Conservation (phyloP, 2,888 invertebrate genomes). For the Clepsis dumicolana region DNA sequence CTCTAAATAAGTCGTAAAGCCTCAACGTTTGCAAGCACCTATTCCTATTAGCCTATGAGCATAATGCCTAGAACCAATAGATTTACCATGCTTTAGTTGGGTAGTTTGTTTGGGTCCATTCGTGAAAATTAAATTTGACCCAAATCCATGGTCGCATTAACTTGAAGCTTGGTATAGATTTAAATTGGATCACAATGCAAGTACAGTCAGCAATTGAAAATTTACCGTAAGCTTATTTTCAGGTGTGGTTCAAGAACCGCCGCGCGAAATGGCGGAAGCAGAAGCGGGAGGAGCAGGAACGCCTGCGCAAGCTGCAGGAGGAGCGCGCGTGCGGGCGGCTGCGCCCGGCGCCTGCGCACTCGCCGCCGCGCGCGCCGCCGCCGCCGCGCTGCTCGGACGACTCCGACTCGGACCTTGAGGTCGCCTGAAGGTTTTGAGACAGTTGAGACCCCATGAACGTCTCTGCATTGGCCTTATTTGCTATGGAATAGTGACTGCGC, state of each 20-base stretch:
- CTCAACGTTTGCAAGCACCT: too few relatives aligned
- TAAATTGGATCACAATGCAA: too few relatives aligned
- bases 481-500: not conserved
- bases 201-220: too few relatives aligned
- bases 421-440: slow-evolving; percentile 90
- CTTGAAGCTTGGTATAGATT: too few relatives aligned
- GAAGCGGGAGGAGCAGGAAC: slow-evolving; percentile 95
- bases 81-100: too few relatives aligned
- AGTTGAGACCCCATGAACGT: slow-evolving; percentile 1
- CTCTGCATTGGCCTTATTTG: not conserved
- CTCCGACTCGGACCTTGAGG: slow-evolving; percentile 93
- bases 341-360: slow-evolving; percentile 69
- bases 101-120: too few relatives aligned
- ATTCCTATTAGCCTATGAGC: too few relatives aligned
- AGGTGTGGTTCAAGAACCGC: slow-evolving; percentile 99
- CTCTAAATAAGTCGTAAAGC: too few relatives aligned
- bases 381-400: slow-evolving; percentile 87
- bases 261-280: slow-evolving; percentile 98
- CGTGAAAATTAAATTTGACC: too few relatives aligned
- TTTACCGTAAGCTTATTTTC: too few relatives aligned
- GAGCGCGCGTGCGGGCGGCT: slow-evolving; percentile 87
- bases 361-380: slow-evolving; percentile 56
- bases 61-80: too few relatives aligned
- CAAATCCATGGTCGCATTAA: too few relatives aligned
- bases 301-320: slow-evolving; percentile 93